Evolutionary conservation across 2,888 invertebrate species (phyloP).

Genomic region (Drosophila robusta): DNA sequence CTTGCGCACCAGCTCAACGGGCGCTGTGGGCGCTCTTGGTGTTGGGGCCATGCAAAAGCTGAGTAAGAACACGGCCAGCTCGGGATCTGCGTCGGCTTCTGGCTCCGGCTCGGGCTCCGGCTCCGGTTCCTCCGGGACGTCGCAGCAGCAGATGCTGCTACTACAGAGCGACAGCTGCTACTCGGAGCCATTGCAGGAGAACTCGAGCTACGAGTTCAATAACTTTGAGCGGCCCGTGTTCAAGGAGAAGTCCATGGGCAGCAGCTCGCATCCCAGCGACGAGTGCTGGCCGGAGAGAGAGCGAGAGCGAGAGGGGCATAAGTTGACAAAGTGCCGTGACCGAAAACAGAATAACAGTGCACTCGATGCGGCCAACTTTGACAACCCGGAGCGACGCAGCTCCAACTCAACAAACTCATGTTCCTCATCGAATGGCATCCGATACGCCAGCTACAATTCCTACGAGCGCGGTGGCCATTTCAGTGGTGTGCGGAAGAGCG

Average conservation of each 20-base stretch:
- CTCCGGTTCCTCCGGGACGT: constrained; percentile 63
- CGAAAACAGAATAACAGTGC: constrained; percentile 44
- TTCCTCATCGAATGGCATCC: constrained; percentile 71
- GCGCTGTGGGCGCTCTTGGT: constrained; percentile 15
- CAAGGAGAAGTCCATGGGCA: constrained; percentile 48
- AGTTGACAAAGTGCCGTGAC: constrained; percentile 45
- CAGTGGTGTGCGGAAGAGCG: constrained; percentile 84
- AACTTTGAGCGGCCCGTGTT: constrained; percentile 88
- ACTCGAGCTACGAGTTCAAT: constrained; percentile 86
- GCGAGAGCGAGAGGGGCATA: constrained; percentile 26
- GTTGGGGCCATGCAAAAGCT: constrained; percentile 54
- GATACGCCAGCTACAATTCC: constrained; percentile 82
- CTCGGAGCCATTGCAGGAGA: constrained; percentile 83
- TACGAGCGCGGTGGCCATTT: constrained; percentile 76
- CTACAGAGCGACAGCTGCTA: constrained; percentile 83
- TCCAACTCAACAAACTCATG: constrained; percentile 84
- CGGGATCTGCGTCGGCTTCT: constrained; percentile 53
- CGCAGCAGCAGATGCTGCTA: constrained; percentile 78
- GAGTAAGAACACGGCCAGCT: constrained; percentile 56
- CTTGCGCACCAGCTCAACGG: constrained; percentile 50
- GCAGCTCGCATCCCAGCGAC: constrained; percentile 29
- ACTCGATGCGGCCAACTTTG: constrained; percentile 76
- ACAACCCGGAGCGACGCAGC: constrained; percentile 82
- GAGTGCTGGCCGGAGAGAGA: constrained; percentile 67
- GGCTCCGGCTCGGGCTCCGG: constrained; percentile 55